Evolutionary conservation across 1,140 invertebrate species (phyloP).

Genomic region (Chironomus striatipennis): DNA sequence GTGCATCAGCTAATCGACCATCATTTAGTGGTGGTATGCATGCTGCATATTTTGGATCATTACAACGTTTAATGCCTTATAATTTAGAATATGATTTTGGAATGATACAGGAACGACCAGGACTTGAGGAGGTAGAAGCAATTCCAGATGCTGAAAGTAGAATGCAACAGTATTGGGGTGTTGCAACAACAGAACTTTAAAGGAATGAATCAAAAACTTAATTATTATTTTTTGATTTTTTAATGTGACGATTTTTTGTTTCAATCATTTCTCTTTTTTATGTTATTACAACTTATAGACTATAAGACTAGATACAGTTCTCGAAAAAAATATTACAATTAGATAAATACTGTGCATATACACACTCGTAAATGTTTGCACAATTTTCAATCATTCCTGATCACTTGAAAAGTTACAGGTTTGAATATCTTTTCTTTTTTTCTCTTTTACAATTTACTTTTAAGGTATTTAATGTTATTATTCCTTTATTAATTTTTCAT

Average conservation of each 20-base stretch:
- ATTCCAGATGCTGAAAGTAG: conserved; percentile 56
- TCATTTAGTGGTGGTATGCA: conserved; percentile 58
- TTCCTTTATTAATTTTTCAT: too few species aligned
- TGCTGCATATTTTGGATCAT: conserved; percentile 75
- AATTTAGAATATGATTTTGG: conserved; percentile 77
- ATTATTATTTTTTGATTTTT: conserved; percentile 7
- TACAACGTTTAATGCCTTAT: conserved; percentile 73
- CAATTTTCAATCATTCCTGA: neutral
- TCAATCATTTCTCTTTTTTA: neutral
- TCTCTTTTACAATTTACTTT: conserved; percentile 6
- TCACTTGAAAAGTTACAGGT: too few species aligned
- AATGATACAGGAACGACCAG: conserved; percentile 63
- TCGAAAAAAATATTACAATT: neutral
- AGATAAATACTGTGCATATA: neutral
- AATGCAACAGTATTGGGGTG: conserved; percentile 82
- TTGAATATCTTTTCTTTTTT: neutral
- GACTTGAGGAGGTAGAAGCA: conserved; percentile 36
- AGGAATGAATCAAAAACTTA: conserved; percentile 27
- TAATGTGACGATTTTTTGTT: conserved; percentile 5
- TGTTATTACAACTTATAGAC: neutral
- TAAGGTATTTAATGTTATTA: neutral
- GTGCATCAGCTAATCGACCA: conserved; percentile 41
- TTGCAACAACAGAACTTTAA: conserved; percentile 71
- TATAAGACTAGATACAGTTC: conserved; percentile 1
- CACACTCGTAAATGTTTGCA: neutral